phyloP scores from a whole-genome alignment of 2,113 vertebrate species.

The Hemiscyllium ocellatum region DNA sequence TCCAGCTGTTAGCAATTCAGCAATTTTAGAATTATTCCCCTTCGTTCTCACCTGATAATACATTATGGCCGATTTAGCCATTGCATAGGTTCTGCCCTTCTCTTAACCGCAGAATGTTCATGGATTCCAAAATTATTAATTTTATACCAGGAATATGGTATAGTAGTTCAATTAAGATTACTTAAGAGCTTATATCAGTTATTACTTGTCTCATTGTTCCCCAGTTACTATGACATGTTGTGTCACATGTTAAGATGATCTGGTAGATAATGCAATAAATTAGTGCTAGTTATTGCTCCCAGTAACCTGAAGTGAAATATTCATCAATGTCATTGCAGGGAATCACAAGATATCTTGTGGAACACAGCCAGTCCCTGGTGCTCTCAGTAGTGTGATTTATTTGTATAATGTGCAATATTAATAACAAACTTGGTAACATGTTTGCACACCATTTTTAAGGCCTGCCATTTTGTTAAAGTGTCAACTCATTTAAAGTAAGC shows the following conservation, averaged over 20 bases:
- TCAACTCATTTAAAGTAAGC: neutral
- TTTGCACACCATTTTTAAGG: neutral
- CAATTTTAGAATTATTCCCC: neutral
- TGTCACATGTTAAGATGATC: neutral
- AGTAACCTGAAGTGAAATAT: neutral
- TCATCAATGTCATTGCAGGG: too few species aligned
- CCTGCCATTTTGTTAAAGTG: neutral
- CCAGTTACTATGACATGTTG: neutral
- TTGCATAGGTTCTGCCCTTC: neutral
- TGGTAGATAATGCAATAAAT: neutral
- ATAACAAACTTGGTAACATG: neutral
- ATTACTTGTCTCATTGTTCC: neutral
- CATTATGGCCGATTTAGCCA: neutral
- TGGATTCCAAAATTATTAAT: neutral
- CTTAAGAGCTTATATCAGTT: neutral
- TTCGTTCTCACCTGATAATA: neutral
- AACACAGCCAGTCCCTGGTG: neutral
- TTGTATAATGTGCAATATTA: neutral
- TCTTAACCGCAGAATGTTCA: neutral
- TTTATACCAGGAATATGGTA: neutral
- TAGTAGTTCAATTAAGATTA: too few species aligned
- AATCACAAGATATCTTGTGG: neutral
- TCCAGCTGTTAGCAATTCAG: conserved; percentile 12
- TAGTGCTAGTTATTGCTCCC: neutral
- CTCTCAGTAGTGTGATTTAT: neutral